Conservation (phyloP, 2,888 invertebrate species). For the Mythimna pallens region DNA sequence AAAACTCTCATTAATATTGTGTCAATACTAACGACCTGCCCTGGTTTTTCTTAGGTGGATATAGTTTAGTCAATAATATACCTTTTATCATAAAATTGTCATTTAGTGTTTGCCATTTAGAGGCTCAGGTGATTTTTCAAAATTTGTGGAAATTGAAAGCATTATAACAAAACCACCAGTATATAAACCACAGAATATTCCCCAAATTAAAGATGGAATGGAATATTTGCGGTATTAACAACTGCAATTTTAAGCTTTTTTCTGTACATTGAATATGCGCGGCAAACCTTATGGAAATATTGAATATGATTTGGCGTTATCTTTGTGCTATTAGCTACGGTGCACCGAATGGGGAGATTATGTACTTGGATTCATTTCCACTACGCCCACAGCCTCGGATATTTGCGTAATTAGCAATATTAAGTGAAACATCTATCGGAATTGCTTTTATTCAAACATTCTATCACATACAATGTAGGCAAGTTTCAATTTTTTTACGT, state of each 20-base stretch:
- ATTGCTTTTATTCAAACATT: slow-evolving; percentile 48
- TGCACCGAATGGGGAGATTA: slow-evolving; percentile 42
- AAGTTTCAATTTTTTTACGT: slow-evolving; percentile 50
- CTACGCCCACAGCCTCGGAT: slow-evolving; percentile 37
- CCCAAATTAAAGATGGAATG: not conserved
- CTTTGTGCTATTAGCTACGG: slow-evolving; percentile 40
- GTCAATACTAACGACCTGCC: slow-evolving; percentile 47
- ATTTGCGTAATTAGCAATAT: slow-evolving; percentile 49
- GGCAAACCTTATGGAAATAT: slow-evolving; percentile 22
- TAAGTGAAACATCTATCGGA: slow-evolving; percentile 48
- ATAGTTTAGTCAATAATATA: slow-evolving; percentile 9
- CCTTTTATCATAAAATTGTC: not conserved
- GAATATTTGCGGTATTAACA: not conserved
- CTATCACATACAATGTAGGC: slow-evolving; percentile 48
- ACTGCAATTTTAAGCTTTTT: not conserved
- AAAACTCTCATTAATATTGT: slow-evolving; percentile 52
- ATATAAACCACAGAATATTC: not conserved
- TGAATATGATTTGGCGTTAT: slow-evolving; percentile 37
- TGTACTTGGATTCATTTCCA: slow-evolving; percentile 38
- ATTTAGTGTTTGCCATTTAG: not conserved
- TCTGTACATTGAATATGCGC: not conserved
- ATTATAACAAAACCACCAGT: not conserved
- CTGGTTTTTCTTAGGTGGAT: slow-evolving; percentile 28
- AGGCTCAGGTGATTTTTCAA: not conserved
- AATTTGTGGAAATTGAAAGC: not conserved